Evolutionary conservation across 2,888 invertebrate genomes (phyloP), one percentile per base, ranked within the genome.

Genomic region (Lathronympha strigana): DNA sequence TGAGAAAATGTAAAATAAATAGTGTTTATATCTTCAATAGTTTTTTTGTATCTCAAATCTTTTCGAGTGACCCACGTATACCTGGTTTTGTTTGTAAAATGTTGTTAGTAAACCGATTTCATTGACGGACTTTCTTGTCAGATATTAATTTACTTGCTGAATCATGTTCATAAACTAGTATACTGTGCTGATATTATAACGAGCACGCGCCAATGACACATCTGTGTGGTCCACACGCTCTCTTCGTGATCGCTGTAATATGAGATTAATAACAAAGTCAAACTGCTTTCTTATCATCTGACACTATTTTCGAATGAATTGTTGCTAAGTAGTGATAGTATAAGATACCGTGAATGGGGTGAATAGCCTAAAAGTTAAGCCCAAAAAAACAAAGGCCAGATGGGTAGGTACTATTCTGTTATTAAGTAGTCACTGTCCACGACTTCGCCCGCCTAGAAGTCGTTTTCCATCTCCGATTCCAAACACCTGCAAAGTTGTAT

Each of bases 181-280:
- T n/a, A n/a, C n/a, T n/a, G n/a, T 1, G 4, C 19, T 43, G 21
- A n/a, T n/a, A n/a, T n/a, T n/a, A 47, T 47, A 47, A 47, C 23
- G 47, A 6, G 6, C 47, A 25, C 47, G 45, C 21, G 47, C 23
- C 17, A 23, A n/a, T 9, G n/a, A n/a, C 23, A 47, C 47, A 23
- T n/a, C 4, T 8, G 8, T 17, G 6, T 1, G 15, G n/a, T 15
- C 17, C 40, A 40, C 40, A 40, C 40, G 13, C 17, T 40, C 40
- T n/a, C 40, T 40, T 40, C 40, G 40, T 40, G 40, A 40, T 17
- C n/a, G 4, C 38, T 40, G 6, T n/a, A 40, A 40, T 40, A 17
- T n/a, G 19, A 40, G 40, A 40, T 17, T 15, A 9, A 40, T n/a
- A n/a, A n/a, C n/a, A n/a, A 6, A 19, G 8, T n/a, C 40, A 40